Percentiles rank a stretch among this genome's conserved stretches.
phyloP scores from a whole-genome alignment of 2,888 invertebrate species.

The Drosophila lutescens region DNA sequence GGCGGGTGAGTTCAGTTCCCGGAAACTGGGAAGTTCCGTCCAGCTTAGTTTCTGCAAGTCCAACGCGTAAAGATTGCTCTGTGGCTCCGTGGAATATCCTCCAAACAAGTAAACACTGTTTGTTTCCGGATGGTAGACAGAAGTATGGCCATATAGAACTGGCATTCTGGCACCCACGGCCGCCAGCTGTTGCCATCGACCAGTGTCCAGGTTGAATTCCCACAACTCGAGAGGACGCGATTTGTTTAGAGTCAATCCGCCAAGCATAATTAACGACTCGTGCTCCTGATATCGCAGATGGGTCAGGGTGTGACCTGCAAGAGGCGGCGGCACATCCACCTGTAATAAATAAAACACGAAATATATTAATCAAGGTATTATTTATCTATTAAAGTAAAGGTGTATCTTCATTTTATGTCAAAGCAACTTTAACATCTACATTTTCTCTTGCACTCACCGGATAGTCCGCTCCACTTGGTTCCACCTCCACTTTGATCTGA shows the following conservation, averaged over 20 bases:
- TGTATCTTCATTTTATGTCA: too few relatives aligned
- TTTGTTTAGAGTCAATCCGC: conserved; percentile 89
- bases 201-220: conserved; percentile 92
- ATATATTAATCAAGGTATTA: background rate
- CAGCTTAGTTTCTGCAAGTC: conserved; percentile 89
- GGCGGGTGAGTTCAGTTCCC: conserved; percentile 86
- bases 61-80: conserved; percentile 90
- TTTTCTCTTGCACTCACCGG: background rate
- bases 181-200: conserved; percentile 89
- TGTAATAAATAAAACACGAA: background rate
- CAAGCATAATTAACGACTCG: conserved; percentile 92
- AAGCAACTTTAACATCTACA: background rate
- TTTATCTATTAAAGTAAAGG: too few relatives aligned
- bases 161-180: conserved; percentile 88
- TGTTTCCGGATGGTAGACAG: conserved; percentile 92
- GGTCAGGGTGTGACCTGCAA: conserved; percentile 96
- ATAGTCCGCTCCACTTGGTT: background rate
- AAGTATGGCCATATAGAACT: conserved; percentile 94
- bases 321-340: conserved; percentile 87
- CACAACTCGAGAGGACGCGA: conserved; percentile 86
- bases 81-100: conserved; percentile 91
- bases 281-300: conserved; percentile 89
- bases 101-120: conserved; percentile 96
- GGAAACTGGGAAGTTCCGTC: conserved; percentile 91
- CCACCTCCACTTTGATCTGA: conserved; percentile 86